phyloP scores from a whole-genome alignment of 2,113 vertebrate species.

The Taurulus bubalis region DNA sequence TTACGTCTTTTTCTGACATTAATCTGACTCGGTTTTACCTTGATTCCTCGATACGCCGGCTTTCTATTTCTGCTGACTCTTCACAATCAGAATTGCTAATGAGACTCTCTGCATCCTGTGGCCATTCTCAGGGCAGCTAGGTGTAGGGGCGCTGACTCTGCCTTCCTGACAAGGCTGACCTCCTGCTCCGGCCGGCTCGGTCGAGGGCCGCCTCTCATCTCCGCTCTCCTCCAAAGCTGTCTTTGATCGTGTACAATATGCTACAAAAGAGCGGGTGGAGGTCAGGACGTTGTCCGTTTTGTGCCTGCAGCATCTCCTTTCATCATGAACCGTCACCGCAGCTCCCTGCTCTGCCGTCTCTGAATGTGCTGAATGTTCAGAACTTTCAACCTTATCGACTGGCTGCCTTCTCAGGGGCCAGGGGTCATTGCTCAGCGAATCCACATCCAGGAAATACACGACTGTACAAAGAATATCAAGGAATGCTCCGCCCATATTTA shows the following conservation, averaged over 20 bases:
- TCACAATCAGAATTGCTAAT: constrained; percentile 9
- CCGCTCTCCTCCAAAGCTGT: constrained; percentile 24
- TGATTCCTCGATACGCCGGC: background rate
- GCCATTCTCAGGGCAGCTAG: constrained; percentile 10
- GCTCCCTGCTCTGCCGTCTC: constrained; percentile 1
- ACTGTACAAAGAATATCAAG: background rate
- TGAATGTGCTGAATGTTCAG: constrained; percentile 57
- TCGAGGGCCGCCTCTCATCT: constrained; percentile 51
- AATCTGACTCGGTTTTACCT: background rate
- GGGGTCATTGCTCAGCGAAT: constrained; percentile 16
- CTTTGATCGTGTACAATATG: constrained; percentile 67
- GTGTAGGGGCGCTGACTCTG: constrained; percentile 8
- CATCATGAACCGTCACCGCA: constrained; percentile 29
- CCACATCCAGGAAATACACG: constrained; percentile 5
- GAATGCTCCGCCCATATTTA: background rate
- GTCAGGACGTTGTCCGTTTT: constrained; percentile 41
- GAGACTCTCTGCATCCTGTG: constrained; percentile 13
- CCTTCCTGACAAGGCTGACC: constrained; percentile 44
- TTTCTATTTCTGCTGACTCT: constrained; percentile 26
- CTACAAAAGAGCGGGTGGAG: constrained; percentile 42
- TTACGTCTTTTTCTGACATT: background rate
- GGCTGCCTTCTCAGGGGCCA: constrained; percentile 17
- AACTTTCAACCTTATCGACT: constrained; percentile 24
- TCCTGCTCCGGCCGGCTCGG: constrained; percentile 29
- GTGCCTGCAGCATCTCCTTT: constrained; percentile 57